phyloP scores from a whole-genome alignment of 2,888 invertebrate genomes.

The Lordiphosa andalusiaca region DNA sequence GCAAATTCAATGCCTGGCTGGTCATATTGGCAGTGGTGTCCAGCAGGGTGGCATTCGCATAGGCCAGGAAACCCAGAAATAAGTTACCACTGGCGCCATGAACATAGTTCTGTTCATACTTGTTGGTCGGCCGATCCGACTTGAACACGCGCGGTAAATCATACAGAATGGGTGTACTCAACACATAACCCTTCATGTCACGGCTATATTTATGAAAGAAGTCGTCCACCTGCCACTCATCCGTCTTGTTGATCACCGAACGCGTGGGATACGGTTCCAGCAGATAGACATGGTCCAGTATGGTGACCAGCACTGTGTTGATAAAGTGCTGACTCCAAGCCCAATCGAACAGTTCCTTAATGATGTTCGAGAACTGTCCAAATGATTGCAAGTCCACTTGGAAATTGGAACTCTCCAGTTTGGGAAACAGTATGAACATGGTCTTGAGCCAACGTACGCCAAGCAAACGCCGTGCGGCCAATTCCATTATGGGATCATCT shows the following conservation, averaged over 20 bases:
- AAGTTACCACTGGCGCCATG: constrained; percentile 64
- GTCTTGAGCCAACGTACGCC: constrained; percentile 63
- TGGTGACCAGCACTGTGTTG: constrained; percentile 59
- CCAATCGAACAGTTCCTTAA: constrained; percentile 52
- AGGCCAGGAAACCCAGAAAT: constrained; percentile 58
- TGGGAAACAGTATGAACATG: constrained; percentile 63
- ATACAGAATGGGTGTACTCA: constrained; percentile 55
- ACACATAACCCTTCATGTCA: constrained; percentile 60
- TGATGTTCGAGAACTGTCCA: constrained; percentile 21
- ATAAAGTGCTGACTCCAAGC: constrained; percentile 66
- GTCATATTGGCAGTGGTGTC: constrained; percentile 37
- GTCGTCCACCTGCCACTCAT: constrained; percentile 45
- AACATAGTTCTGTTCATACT: constrained; percentile 23
- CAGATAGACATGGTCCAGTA: constrained; percentile 52
- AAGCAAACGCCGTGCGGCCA: constrained; percentile 53
- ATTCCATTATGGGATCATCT: constrained; percentile 66
- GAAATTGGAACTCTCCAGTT: constrained; percentile 18
- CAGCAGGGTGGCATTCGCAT: constrained; percentile 63
- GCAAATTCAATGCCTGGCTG: constrained; percentile 30
- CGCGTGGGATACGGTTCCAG: constrained; percentile 61
- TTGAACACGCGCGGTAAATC: constrained; percentile 73
- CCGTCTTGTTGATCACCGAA: constrained; percentile 54
- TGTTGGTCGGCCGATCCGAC: constrained; percentile 27
- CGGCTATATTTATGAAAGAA: constrained; percentile 40
- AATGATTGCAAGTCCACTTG: constrained; percentile 25